phyloP scores from a whole-genome alignment of 2,888 invertebrate species.

The Cephus runcator region DNA sequence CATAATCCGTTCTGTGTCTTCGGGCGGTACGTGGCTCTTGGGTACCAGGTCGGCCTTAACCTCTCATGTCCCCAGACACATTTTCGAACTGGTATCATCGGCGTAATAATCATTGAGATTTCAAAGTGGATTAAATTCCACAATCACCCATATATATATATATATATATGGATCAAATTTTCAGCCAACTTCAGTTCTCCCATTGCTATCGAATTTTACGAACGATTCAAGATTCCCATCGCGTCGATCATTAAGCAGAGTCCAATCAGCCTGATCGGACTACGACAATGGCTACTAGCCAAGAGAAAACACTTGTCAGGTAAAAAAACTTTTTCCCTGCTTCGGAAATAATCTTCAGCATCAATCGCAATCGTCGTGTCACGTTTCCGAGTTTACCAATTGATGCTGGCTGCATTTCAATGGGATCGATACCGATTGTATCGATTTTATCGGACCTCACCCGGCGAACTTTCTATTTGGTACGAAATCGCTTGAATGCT shows the following conservation, averaged over 20 bases:
- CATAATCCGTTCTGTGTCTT: constrained; percentile 12
- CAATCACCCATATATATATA: neutral
- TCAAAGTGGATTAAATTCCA: neutral
- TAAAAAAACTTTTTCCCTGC: neutral
- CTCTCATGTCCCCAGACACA: neutral
- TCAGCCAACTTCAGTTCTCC: neutral
- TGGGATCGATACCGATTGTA: neutral
- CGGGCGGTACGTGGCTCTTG: constrained; percentile 2
- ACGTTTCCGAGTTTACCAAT: neutral
- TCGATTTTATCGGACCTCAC: neutral
- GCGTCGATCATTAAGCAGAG: neutral
- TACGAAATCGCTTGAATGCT: neutral
- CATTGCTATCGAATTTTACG: neutral
- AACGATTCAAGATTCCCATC: neutral
- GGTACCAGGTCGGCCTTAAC: neutral
- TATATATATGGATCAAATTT: neutral
- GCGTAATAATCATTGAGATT: neutral
- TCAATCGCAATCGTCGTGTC: neutral
- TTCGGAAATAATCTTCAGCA: neutral
- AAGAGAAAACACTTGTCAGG: neutral
- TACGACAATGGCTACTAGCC: neutral
- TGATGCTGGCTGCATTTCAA: neutral
- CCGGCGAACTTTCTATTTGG: neutral
- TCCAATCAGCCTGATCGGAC: neutral
- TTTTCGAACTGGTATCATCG: neutral